Evolutionary conservation across 2,888 invertebrate genomes (phyloP).

Genomic region (Drosophila merina): DNA sequence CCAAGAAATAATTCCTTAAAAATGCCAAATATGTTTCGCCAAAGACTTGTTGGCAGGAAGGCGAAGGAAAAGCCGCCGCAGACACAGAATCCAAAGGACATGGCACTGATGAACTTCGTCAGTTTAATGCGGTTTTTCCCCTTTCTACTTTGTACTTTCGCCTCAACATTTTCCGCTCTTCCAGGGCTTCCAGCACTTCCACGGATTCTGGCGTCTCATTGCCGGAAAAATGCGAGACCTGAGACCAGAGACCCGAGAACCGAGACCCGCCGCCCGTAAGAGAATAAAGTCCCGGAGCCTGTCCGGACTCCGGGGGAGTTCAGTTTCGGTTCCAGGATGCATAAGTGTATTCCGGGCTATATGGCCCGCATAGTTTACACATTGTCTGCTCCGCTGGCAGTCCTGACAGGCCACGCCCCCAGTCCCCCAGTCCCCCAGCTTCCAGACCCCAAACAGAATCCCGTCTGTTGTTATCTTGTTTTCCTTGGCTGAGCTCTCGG

Average conservation of each 20-base stretch:
- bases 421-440: slow-evolving; percentile 21
- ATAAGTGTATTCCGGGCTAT: slow-evolving; percentile 35
- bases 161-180: not conserved
- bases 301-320: slow-evolving; percentile 6
- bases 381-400: slow-evolving; percentile 58
- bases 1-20: not conserved
- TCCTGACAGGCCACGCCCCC: slow-evolving; percentile 26
- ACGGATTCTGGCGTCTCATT: slow-evolving; percentile 1
- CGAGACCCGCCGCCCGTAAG: not conserved
- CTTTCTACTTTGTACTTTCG: too few relatives aligned
- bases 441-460: not conserved
- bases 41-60: slow-evolving; percentile 32
- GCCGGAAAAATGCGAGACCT: not conserved
- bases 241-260: not conserved
- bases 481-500: slow-evolving; percentile 51
- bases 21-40: not conserved
- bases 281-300: slow-evolving; percentile 1
- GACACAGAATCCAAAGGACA: not conserved
- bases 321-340: slow-evolving; percentile 22
- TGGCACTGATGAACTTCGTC: not conserved
- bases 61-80: not conserved
- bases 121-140: slow-evolving; percentile 9
- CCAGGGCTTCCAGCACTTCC: not conserved
- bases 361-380: slow-evolving; percentile 57
- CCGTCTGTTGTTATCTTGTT: slow-evolving; percentile 42